A percentile compares a stretch with the other conserved stretches of the same genome.
Conservation (phyloP, 2,888 invertebrate genomes). For the Limenitis camilla region DNA sequence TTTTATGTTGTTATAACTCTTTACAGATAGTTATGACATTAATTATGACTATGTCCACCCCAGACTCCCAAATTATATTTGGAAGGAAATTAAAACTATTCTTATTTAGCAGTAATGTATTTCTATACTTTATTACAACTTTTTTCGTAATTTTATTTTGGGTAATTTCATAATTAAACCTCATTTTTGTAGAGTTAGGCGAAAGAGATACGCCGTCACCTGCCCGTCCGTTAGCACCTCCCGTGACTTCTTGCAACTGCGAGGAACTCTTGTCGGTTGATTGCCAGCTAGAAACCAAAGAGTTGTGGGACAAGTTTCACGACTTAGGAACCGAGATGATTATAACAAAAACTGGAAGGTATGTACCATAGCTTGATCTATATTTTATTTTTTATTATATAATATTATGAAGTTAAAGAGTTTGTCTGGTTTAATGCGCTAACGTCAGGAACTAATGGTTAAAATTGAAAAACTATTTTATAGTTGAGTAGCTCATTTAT, state of each 20-base stretch:
- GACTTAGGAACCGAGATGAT: slow-evolving; percentile 98
- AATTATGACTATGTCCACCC: too few species aligned
- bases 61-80: too few species aligned
- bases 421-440: too few species aligned
- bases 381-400: too few species aligned
- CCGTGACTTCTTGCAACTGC: slow-evolving; percentile 82
- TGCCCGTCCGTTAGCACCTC: slow-evolving; percentile 56
- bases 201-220: slow-evolving; percentile 70
- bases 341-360: slow-evolving; percentile 98
- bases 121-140: background rate
- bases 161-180: background rate
- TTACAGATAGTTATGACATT: too few species aligned
- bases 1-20: too few species aligned
- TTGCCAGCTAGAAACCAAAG: slow-evolving; percentile 95
- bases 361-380: slow-evolving; percentile 36
- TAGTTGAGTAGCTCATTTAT: too few species aligned
- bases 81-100: background rate
- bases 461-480: too few species aligned
- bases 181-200: slow-evolving; percentile 50
- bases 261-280: slow-evolving; percentile 88
- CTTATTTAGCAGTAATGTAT: background rate
- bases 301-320: slow-evolving; percentile 97
- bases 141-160: too few species aligned
- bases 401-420: background rate
- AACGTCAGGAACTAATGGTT: too few species aligned